A percentile compares a stretch with the other conserved stretches of the same genome.
Evolutionary conservation across 23 tunicate genomes (phyloP).

Genomic region (Ascidia mentula): DNA sequence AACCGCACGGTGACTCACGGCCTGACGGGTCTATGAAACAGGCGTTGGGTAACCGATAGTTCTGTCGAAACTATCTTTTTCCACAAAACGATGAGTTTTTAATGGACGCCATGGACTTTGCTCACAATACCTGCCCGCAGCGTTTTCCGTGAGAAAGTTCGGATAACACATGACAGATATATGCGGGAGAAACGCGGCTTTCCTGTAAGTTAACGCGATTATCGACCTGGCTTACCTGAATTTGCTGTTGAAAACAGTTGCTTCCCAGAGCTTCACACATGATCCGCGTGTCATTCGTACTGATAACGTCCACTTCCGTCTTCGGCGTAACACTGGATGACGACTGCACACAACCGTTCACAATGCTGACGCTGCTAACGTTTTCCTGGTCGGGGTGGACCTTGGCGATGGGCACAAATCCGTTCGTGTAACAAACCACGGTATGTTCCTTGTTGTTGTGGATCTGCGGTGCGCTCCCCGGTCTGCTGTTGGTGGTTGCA

Average conservation of each 20-base stretch:
- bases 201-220: too few species aligned
- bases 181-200: too few species aligned
- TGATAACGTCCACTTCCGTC: neutral
- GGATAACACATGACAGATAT: too few species aligned
- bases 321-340: neutral
- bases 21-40: too few species aligned
- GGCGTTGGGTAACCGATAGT: too few species aligned
- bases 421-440: neutral
- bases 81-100: too few species aligned
- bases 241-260: neutral
- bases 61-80: too few species aligned
- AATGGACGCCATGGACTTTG: too few species aligned
- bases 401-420: neutral
- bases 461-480: neutral
- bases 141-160: too few species aligned
- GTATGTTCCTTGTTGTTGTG: neutral
- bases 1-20: too few species aligned
- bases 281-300: neutral
- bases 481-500: neutral
- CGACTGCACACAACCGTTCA: neutral
- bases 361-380: slow-evolving; percentile 7
- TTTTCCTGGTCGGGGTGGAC: slow-evolving; percentile 8
- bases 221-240: slow-evolving; percentile 4
- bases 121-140: too few species aligned
- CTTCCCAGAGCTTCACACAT: neutral